Evolutionary conservation across 1,140 invertebrate genomes (phyloP).

Genomic region (Sarcophaga peregrina): DNA sequence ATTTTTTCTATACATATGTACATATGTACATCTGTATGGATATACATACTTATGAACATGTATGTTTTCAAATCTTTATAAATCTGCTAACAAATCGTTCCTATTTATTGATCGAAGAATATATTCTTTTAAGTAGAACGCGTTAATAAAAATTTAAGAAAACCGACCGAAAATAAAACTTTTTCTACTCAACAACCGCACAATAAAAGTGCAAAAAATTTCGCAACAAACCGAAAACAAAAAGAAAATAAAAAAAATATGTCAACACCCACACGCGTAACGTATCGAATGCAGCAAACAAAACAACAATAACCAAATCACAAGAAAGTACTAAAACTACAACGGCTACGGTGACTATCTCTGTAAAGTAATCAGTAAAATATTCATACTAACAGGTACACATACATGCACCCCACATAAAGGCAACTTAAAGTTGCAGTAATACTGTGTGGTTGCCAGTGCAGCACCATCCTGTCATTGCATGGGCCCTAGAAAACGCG

Average conservation of each 20-base stretch:
- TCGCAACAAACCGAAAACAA: not conserved
- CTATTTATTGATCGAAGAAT: not conserved
- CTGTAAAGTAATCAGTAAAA: not conserved
- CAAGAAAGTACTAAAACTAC: not conserved
- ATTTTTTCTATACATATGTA: no score
- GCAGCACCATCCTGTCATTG: not conserved
- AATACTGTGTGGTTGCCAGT: not conserved
- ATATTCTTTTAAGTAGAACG: not conserved
- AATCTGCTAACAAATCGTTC: not conserved
- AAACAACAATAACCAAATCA: not conserved
- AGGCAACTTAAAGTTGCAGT: not conserved
- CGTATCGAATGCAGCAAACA: conserved; percentile 10
- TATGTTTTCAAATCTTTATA: no score
- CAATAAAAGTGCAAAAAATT: not conserved
- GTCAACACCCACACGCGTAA: conserved; percentile 22
- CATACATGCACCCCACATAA: not conserved
- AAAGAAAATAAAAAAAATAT: not conserved
- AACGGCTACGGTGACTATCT: not conserved
- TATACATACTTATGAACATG: no score
- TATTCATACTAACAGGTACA: not conserved
- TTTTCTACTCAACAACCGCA: conserved; percentile 8
- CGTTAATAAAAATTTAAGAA: not conserved
- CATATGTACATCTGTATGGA: no score
- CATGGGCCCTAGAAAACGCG: not conserved
- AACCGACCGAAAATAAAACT: conserved; percentile 4